Conservation (phyloP, 1,140 invertebrate genomes). For the Stratiolaelaps scimitus region DNA sequence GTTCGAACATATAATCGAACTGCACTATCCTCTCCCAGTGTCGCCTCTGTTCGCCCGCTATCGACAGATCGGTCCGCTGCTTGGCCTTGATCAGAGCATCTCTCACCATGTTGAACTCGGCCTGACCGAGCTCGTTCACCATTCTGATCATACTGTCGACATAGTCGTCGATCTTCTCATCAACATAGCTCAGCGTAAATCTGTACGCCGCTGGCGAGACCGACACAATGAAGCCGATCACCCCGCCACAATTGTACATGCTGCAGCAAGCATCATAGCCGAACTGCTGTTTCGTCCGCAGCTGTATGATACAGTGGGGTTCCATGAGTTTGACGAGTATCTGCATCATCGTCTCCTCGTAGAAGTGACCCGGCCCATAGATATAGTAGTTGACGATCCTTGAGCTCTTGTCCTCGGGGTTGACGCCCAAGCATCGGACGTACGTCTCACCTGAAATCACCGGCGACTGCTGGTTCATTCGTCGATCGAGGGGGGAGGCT, state of each 20-base stretch:
- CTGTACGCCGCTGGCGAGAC: neutral
- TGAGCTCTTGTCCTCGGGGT: slow-evolving; percentile 8
- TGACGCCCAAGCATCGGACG: slow-evolving; percentile 2
- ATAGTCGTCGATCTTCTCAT: slow-evolving; percentile 13
- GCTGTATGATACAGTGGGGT: neutral
- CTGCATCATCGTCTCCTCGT: neutral
- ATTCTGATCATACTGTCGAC: neutral
- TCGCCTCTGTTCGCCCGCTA: neutral
- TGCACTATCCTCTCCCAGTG: neutral
- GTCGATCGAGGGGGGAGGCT: neutral
- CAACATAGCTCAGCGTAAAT: neutral
- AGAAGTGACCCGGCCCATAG: slow-evolving; percentile 1
- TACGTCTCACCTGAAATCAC: neutral
- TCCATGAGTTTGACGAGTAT: slow-evolving; percentile 5
- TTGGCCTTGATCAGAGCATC: slow-evolving; percentile 17
- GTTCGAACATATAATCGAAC: slow-evolving; percentile 13
- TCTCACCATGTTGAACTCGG: slow-evolving; percentile 1
- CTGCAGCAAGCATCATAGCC: slow-evolving; percentile 3
- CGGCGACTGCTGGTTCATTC: neutral
- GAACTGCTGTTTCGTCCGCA: slow-evolving; percentile 18
- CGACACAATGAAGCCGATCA: neutral
- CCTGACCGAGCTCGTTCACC: neutral
- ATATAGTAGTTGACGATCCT: slow-evolving; percentile 6
- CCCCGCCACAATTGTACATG: neutral
- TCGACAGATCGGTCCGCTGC: slow-evolving; percentile 1